A percentile compares a stretch with the other conserved stretches of the same genome.
Evolutionary conservation across 2,888 invertebrate species (phyloP).

Genomic region (Acrobasis consociella): DNA sequence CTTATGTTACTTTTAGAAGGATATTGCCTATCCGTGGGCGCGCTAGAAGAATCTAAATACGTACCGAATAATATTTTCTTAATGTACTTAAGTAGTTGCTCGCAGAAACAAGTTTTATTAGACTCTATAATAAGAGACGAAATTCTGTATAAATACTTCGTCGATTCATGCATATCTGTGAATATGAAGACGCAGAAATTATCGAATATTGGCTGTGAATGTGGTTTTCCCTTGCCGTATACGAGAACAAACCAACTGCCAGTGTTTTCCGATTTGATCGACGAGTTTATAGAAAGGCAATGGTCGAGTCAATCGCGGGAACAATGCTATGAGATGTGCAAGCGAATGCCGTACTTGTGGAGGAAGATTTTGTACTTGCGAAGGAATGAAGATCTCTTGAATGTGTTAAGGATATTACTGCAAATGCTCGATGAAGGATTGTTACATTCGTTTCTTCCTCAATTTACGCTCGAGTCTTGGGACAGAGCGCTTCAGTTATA

Average conservation of each 20-base stretch:
- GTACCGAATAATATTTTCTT: slow-evolving; percentile 71
- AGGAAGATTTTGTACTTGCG: slow-evolving; percentile 79
- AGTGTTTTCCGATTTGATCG: slow-evolving; percentile 81
- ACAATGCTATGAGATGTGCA: slow-evolving; percentile 79
- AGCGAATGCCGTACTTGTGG: slow-evolving; percentile 85
- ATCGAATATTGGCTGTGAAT: slow-evolving; percentile 78
- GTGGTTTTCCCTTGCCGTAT: slow-evolving; percentile 83
- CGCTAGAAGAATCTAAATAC: slow-evolving; percentile 65
- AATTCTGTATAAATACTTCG: slow-evolving; percentile 75
- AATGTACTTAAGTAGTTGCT: slow-evolving; percentile 59
- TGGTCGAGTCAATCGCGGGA: slow-evolving; percentile 66
- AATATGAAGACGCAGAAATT: slow-evolving; percentile 70
- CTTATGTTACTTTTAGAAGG: slow-evolving; percentile 67
- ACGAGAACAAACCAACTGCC: slow-evolving; percentile 64
- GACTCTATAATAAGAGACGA: slow-evolving; percentile 65
- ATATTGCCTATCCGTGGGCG: slow-evolving; percentile 68
- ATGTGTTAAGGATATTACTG: slow-evolving; percentile 80
- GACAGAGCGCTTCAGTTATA: slow-evolving; percentile 79
- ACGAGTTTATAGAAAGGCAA: slow-evolving; percentile 79
- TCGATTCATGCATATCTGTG: slow-evolving; percentile 82
- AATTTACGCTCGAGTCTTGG: slow-evolving; percentile 84
- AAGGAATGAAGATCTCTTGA: slow-evolving; percentile 74
- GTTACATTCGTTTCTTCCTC: slow-evolving; percentile 77
- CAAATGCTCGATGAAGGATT: slow-evolving; percentile 84
- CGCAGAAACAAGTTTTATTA: slow-evolving; percentile 52